Conservation (phyloP, 35 echinoderm and acorn worm species). For the Lytechinus pictus region DNA sequence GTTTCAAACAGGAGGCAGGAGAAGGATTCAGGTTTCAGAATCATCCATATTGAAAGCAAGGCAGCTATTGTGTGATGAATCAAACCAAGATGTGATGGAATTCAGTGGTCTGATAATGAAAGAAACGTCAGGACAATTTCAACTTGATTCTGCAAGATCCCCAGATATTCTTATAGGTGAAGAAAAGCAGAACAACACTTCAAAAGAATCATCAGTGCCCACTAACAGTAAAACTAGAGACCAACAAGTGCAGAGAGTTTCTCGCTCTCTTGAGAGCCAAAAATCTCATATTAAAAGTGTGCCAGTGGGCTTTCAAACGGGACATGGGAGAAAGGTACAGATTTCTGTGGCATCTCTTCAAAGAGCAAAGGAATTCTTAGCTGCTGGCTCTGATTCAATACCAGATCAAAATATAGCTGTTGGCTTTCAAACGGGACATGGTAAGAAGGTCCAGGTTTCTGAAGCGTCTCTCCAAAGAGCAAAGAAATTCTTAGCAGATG, state of each 20-base stretch:
- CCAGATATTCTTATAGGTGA: slow-evolving; percentile 57
- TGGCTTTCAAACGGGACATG: background rate
- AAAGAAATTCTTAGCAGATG: slow-evolving; percentile 52
- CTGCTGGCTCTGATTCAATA: background rate
- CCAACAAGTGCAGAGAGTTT: too few species aligned
- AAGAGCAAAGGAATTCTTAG: slow-evolving; percentile 16
- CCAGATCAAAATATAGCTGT: background rate
- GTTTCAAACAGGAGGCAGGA: slow-evolving; percentile 70
- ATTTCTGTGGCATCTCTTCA: slow-evolving; percentile 46
- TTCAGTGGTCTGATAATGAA: background rate
- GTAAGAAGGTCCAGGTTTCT: slow-evolving; percentile 59
- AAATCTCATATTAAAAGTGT: too few species aligned
- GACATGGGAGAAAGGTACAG: slow-evolving; percentile 57
- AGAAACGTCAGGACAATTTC: background rate
- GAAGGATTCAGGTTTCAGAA: slow-evolving; percentile 59
- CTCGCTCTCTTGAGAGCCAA: too few species aligned
- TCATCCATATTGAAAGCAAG: slow-evolving; percentile 39
- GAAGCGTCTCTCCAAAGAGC: slow-evolving; percentile 56
- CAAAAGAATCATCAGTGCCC: slow-evolving; percentile 6
- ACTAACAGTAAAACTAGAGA: background rate
- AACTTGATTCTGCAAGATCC: background rate
- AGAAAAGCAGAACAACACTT: slow-evolving; percentile 46
- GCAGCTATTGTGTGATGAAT: slow-evolving; percentile 25
- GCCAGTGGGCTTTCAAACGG: slow-evolving; percentile 56
- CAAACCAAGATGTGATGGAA: background rate